Percentiles rank a stretch among this genome's conserved stretches.
Conservation (phyloP, 1,140 invertebrate species). For the Harpegnathos saltator region DNA sequence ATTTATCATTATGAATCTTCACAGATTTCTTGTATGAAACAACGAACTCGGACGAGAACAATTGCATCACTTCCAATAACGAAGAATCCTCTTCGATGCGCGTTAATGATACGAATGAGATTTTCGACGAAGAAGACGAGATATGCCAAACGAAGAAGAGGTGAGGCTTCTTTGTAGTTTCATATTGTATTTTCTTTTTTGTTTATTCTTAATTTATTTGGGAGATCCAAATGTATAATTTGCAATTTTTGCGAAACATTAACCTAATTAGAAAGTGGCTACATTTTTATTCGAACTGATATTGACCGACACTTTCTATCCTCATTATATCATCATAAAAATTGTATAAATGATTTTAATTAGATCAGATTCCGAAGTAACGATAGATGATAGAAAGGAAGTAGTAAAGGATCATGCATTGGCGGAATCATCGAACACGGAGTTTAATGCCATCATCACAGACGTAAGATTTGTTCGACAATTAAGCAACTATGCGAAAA, state of each 20-base stretch:
- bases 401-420: background rate
- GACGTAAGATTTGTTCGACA: slow-evolving; percentile 64
- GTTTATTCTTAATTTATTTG: too few species aligned
- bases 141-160: background rate
- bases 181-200: background rate
- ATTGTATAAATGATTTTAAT: slow-evolving; percentile 27
- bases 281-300: background rate
- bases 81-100: background rate
- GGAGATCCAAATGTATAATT: too few species aligned
- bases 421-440: slow-evolving; percentile 61
- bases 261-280: too few species aligned
- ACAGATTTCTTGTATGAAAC: slow-evolving; percentile 15
- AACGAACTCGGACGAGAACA: slow-evolving; percentile 18
- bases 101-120: background rate
- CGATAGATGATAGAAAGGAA: background rate
- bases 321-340: background rate
- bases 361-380: background rate
- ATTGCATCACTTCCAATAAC: background rate
- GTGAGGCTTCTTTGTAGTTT: slow-evolving; percentile 1
- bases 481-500: slow-evolving; percentile 13
- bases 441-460: slow-evolving; percentile 73
- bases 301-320: background rate
- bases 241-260: too few species aligned
- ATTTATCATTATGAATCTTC: slow-evolving; percentile 1
- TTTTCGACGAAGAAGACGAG: background rate